Conservation (phyloP, 2,797 vertebrate species). For the Phylloscopus collybita region DNA sequence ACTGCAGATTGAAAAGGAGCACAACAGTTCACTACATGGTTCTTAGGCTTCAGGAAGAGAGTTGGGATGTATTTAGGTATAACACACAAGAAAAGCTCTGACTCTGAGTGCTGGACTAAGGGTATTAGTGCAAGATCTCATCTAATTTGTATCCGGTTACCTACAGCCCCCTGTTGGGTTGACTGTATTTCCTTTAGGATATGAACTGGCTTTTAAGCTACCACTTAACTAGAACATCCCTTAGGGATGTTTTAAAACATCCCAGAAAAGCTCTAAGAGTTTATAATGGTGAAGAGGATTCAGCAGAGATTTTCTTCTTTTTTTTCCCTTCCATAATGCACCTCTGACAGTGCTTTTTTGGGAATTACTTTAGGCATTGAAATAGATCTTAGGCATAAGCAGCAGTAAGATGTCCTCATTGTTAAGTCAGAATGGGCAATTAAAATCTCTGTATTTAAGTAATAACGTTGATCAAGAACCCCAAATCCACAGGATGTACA, state of each 20-base stretch:
- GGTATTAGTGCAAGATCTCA: background rate
- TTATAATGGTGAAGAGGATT: background rate
- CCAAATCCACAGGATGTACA: background rate
- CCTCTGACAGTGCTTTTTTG: background rate
- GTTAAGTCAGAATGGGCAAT: conserved; percentile 2
- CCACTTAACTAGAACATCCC: background rate
- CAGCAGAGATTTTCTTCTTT: background rate
- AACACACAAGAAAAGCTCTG: background rate
- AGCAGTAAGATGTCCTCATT: background rate
- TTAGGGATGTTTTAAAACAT: background rate
- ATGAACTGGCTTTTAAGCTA: background rate
- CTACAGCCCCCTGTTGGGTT: background rate
- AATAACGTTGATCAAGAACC: background rate
- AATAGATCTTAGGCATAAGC: conserved; percentile 1
- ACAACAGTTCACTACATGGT: background rate
- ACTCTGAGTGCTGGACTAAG: background rate
- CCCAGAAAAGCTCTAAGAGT: background rate
- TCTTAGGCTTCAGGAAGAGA: background rate
- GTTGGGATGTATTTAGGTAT: background rate
- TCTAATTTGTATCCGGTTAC: background rate
- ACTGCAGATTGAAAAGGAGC: background rate
- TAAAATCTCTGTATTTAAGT: background rate
- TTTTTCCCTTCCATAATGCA: background rate
- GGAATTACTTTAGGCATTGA: conserved; percentile 21
- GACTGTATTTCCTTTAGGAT: background rate